These are phyloP conservation scores for Leistus spinibarbis DNA, from an alignment of 2,888 invertebrate species.

Conservation along the genomic window DNA sequence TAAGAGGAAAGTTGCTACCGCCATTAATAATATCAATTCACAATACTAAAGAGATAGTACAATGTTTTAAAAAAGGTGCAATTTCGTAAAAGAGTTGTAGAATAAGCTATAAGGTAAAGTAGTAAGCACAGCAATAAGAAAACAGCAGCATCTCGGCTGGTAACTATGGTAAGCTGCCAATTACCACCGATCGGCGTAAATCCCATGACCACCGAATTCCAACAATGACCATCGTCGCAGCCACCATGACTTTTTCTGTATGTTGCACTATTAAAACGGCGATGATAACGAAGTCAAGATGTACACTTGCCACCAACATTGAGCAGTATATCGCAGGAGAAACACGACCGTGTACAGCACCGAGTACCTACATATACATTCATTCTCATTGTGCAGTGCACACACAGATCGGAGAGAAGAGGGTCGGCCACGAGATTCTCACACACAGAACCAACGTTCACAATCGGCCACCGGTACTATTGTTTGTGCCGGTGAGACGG, in stretches of 20 bases:
- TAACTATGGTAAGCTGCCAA: slow-evolving; percentile 5
- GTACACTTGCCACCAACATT: slow-evolving; percentile 26
- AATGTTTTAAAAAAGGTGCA: background rate
- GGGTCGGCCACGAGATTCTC: slow-evolving; percentile 38
- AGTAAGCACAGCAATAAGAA: background rate
- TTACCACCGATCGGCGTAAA: slow-evolving; percentile 17
- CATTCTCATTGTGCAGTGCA: too few species aligned
- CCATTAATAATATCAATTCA: too few species aligned
- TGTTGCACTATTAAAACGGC: slow-evolving; percentile 16
- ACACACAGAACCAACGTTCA: slow-evolving; percentile 21
- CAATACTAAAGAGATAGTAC: too few species aligned
- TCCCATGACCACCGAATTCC: slow-evolving; percentile 10
- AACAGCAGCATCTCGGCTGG: background rate
- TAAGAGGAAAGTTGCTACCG: too few species aligned
- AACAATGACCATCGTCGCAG: background rate
- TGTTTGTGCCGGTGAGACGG: background rate
- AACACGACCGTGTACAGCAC: background rate
- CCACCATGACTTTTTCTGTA: slow-evolving; percentile 1
- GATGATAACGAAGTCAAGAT: slow-evolving; percentile 10
- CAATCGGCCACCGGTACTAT: slow-evolving; percentile 2
- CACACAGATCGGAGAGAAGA: background rate
- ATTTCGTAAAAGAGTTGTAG: background rate
- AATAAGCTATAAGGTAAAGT: background rate
- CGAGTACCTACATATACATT: background rate
- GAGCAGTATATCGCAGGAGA: slow-evolving; percentile 24